phyloP scores from a whole-genome alignment of 2,888 invertebrate genomes.

The Ferrisia virgata region DNA sequence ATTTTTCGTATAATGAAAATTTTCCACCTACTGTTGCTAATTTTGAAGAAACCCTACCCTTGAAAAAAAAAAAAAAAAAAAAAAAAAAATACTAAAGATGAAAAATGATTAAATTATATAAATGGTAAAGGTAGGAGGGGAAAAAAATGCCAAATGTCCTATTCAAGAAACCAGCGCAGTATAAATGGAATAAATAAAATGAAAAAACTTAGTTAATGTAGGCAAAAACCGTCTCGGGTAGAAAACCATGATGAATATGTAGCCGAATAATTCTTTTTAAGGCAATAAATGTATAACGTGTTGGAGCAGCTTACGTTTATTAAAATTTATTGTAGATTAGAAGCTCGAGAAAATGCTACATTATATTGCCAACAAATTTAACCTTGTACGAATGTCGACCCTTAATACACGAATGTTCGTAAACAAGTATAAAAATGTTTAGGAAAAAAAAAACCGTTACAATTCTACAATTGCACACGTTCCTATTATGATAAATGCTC shows the following conservation, averaged over 20 bases:
- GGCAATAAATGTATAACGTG: constrained; percentile 4
- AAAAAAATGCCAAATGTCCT: not conserved
- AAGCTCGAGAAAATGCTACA: not conserved
- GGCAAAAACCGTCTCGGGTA: not conserved
- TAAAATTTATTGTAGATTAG: constrained; percentile 31
- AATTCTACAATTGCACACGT: not conserved
- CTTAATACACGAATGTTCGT: not conserved
- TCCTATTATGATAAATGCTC: not conserved
- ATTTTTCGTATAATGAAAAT: not conserved
- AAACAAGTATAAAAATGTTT: not conserved
- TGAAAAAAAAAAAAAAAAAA: not conserved
- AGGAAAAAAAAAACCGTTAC: not conserved
- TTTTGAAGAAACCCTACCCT: not conserved
- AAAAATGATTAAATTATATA: not conserved
- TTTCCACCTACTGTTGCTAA: not conserved
- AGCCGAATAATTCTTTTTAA: not conserved
- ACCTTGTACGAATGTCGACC: constrained; percentile 11
- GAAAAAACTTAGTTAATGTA: not conserved
- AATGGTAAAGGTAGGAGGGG: not conserved
- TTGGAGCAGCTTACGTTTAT: constrained; percentile 19
- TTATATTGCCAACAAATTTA: constrained; percentile 24
- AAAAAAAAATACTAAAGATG: not conserved
- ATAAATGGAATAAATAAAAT: not conserved
- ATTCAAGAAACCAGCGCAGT: not conserved
- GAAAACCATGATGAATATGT: not conserved